Evolutionary conservation across 1,140 invertebrate genomes (phyloP), one percentile per base, ranked within the genome.

Genomic region (Ceratina japonica): DNA sequence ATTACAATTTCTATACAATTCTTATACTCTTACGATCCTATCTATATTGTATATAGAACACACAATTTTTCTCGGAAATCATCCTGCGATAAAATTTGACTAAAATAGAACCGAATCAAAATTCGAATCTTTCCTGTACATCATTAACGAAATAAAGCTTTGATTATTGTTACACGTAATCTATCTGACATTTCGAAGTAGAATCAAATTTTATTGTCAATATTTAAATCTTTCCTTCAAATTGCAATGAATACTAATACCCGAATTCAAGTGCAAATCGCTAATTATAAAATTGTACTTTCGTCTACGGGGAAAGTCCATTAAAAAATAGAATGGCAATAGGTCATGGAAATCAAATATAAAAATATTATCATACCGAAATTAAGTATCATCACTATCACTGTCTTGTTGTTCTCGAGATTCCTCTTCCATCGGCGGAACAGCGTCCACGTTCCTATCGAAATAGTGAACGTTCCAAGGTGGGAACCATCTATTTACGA

Each of bases 401-500:
- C 90, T 91, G 13, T 89, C 91, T n/a, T 81, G 86, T 24, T 84
- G 86, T 27, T 91, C 89, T 24, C 79, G 85, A 27, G 82, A 64
- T 24, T 75, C 73, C 54, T 87, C 83, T 24, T 91, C 90, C 37
- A 69, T 78, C 22, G 66, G 24, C 7, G 79, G 63, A 37, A 62
- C 61, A 7, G 59, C 27, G 5, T 87, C 89, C 52, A 80, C 71
- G 44, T 86, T 86, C 69, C 89, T 90, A 12, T 91, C 90, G 10
- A 85, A 69, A 20, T 86, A 86, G 22, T 89, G 87, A 15, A 88
- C 76, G 20, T 86, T 87, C 89, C 91, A 90, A 15, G 86, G 75
- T 10, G 89, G 87, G 7, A 91, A 64, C 90, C 90, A 92, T 51
- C 90, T 90, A 62, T 92, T 90, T 0, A 91, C 86, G 24, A 91